Percentiles rank a stretch among this genome's conserved stretches.
phyloP scores from a whole-genome alignment of 1,140 invertebrate genomes.

The Cylas formicarius region DNA sequence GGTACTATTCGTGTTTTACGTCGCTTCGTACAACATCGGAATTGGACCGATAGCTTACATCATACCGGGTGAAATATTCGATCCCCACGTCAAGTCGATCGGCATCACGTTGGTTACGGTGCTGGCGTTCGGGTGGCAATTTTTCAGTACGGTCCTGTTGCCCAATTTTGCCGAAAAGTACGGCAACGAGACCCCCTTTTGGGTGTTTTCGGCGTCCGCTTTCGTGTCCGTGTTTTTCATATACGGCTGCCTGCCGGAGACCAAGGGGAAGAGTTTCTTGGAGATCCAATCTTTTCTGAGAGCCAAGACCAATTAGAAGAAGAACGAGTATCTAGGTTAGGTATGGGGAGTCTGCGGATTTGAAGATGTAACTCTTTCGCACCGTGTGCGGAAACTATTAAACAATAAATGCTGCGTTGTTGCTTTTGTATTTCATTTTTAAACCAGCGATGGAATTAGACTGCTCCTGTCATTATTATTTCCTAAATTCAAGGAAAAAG shows the following conservation, averaged over 20 bases:
- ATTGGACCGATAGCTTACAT: conserved; percentile 77
- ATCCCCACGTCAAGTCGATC: conserved; percentile 62
- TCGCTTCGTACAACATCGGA: conserved; percentile 40
- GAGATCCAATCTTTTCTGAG: conserved; percentile 31
- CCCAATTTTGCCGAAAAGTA: conserved; percentile 49
- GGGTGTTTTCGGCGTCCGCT: conserved; percentile 65
- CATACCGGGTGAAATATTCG: conserved; percentile 73
- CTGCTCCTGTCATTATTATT: no score
- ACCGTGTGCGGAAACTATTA: no score
- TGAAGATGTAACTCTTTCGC: no score
- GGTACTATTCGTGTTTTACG: conserved; percentile 18
- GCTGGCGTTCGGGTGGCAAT: conserved; percentile 36
- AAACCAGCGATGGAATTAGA: no score
- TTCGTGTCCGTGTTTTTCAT: conserved; percentile 53
- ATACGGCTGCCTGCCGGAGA: conserved; percentile 62
- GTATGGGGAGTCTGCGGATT: no score
- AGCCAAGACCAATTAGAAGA: conserved; percentile 7
- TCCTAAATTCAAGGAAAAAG: no score
- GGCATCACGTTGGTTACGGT: conserved; percentile 62
- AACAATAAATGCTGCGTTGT: no score
- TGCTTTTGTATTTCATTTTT: no score
- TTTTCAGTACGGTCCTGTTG: conserved; percentile 70
- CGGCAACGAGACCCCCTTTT: conserved; percentile 65
- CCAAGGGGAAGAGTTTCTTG: conserved; percentile 67
- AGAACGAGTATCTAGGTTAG: no score